Conservation (phyloP, 1,140 invertebrate genomes). For the Nautilus pompilius region DNA sequence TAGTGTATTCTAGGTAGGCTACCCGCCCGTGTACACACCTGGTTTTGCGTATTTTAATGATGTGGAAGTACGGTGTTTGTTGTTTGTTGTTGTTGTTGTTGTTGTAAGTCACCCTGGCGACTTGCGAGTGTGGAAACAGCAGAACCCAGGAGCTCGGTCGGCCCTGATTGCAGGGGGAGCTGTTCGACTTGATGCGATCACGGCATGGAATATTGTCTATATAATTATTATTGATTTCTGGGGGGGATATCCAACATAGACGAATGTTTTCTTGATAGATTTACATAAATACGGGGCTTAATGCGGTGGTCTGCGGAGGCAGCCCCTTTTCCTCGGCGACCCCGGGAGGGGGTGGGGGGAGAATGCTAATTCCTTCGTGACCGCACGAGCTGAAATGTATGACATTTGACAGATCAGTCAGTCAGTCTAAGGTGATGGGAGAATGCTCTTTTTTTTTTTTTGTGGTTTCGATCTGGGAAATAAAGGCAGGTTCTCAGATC, state of each 20-base stretch:
- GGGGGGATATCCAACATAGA: not conserved
- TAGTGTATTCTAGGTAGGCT: not conserved
- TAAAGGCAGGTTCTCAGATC: too few relatives aligned
- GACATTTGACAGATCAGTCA: constrained; percentile 1
- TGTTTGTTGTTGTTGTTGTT: too few relatives aligned
- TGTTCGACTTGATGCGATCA: not conserved
- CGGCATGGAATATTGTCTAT: constrained; percentile 1
- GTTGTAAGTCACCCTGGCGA: not conserved
- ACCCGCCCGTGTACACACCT: too few relatives aligned
- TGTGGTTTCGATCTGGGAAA: too few relatives aligned
- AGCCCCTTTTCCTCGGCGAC: too few relatives aligned
- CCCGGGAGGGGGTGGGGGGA: not conserved
- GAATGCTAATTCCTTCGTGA: not conserved
- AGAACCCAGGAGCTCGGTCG: not conserved
- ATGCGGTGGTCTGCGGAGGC: too few relatives aligned
- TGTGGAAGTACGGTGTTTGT: too few relatives aligned
- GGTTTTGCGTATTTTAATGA: too few relatives aligned
- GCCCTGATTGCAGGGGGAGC: not conserved
- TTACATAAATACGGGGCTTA: not conserved
- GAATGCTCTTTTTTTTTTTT: too few relatives aligned
- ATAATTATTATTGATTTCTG: not conserved
- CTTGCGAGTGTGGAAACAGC: not conserved
- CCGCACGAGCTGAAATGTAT: not conserved
- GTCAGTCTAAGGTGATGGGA: too few relatives aligned
- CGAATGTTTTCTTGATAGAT: not conserved